Percentiles rank a stretch among this genome's conserved stretches.
Evolutionary conservation across 2,113 vertebrate species (phyloP).

Genomic region (Piaya cayana): DNA sequence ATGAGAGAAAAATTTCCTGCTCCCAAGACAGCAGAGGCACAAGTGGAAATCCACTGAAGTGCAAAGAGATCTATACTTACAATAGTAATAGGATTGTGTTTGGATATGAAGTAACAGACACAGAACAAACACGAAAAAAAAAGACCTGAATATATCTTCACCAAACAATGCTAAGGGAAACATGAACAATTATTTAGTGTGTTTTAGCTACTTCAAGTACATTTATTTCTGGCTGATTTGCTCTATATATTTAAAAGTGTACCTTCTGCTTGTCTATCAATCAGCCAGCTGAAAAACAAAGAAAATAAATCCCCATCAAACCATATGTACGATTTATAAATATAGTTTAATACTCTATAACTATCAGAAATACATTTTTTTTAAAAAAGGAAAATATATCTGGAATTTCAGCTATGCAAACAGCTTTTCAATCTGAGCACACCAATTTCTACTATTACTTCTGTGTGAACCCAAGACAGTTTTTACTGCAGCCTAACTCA

Average conservation of each 20-base stretch:
- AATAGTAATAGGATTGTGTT: neutral
- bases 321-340: neutral
- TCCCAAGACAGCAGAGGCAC: neutral
- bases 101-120: neutral
- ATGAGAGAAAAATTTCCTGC: neutral
- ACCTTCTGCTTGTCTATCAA: slow-evolving; percentile 1
- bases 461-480: neutral
- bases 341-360: neutral
- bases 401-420: slow-evolving; percentile 36
- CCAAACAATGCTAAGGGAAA: neutral
- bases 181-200: neutral
- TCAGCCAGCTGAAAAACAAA: slow-evolving; percentile 33
- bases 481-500: neutral
- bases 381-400: neutral
- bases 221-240: slow-evolving; percentile 2
- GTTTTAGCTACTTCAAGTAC: neutral
- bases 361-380: neutral
- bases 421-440: slow-evolving; percentile 5
- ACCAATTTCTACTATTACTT: slow-evolving; percentile 13
- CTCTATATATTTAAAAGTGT: neutral
- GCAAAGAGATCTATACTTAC: neutral
- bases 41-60: neutral
- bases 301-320: neutral
- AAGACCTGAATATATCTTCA: neutral
- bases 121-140: neutral